Evolutionary conservation across 23 tunicate species (phyloP).

Genomic region (Trididemnum nubilum): DNA sequence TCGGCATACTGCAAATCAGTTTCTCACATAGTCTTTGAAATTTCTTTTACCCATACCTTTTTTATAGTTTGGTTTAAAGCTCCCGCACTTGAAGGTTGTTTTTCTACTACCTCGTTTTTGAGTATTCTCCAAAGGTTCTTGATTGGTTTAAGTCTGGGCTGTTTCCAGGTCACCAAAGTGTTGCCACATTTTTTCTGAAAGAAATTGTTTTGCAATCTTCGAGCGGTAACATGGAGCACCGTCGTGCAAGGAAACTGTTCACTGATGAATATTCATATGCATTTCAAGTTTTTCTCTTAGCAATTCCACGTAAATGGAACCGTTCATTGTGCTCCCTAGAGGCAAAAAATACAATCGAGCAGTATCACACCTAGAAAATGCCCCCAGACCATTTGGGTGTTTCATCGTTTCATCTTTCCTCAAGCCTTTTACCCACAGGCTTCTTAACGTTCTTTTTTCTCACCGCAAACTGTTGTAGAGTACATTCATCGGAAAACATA

Average conservation of each 20-base stretch:
- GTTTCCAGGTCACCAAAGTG: conserved; percentile 25
- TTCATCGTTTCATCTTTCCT: conserved; percentile 11
- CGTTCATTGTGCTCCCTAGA: conserved; percentile 16
- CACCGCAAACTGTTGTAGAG: conserved; percentile 26
- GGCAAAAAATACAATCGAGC: conserved; percentile 23
- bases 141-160: conserved; percentile 8
- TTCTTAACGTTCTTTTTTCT: conserved; percentile 10
- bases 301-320: conserved; percentile 9
- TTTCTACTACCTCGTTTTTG: conserved; percentile 19
- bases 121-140: conserved; percentile 18
- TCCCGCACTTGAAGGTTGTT: conserved; percentile 19
- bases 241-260: background rate
- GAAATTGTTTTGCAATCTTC: conserved; percentile 21
- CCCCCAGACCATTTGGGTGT: conserved; percentile 28
- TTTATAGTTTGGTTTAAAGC: conserved; percentile 18
- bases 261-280: conserved; percentile 13
- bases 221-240: conserved; percentile 17
- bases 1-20: conserved; percentile 23
- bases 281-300: conserved; percentile 17
- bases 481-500: conserved; percentile 18
- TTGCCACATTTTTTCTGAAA: conserved; percentile 7
- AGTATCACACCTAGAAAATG: conserved; percentile 16
- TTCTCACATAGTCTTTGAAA: conserved; percentile 22
- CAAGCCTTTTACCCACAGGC: conserved; percentile 5
- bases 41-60: conserved; percentile 24